phyloP scores from a whole-genome alignment of 2,797 vertebrate species.

The Cuniculus paca region DNA sequence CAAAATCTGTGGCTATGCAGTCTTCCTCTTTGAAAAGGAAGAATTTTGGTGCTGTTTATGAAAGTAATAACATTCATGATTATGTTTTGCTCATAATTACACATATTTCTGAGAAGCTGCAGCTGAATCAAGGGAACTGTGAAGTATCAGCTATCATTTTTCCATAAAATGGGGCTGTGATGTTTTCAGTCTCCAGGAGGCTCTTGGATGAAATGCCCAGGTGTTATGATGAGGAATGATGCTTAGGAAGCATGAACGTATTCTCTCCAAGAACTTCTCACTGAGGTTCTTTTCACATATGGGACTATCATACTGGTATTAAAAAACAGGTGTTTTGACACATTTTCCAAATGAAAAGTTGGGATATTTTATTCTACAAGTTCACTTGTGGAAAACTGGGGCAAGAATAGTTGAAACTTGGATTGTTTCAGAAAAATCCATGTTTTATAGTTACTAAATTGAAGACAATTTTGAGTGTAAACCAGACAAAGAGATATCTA shows the following conservation, averaged over 20 bases:
- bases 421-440: constrained; percentile 43
- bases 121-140: background rate
- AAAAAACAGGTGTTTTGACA: background rate
- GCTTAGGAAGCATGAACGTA: background rate
- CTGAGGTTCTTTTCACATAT: background rate
- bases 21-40: constrained; percentile 26
- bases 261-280: background rate
- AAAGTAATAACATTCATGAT: background rate
- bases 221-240: background rate
- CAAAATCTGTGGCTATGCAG: background rate
- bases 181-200: background rate
- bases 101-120: background rate
- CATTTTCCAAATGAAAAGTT: constrained; percentile 16
- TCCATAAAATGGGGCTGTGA: background rate
- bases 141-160: background rate
- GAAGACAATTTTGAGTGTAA: background rate
- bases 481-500: background rate
- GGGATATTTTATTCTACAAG: background rate
- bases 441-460: background rate
- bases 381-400: background rate
- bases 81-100: background rate
- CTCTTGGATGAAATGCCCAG: background rate
- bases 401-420: background rate
- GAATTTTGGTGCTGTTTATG: background rate
- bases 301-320: background rate